Conservation (phyloP, 2,888 invertebrate species). For the Chouioia cunea region DNA sequence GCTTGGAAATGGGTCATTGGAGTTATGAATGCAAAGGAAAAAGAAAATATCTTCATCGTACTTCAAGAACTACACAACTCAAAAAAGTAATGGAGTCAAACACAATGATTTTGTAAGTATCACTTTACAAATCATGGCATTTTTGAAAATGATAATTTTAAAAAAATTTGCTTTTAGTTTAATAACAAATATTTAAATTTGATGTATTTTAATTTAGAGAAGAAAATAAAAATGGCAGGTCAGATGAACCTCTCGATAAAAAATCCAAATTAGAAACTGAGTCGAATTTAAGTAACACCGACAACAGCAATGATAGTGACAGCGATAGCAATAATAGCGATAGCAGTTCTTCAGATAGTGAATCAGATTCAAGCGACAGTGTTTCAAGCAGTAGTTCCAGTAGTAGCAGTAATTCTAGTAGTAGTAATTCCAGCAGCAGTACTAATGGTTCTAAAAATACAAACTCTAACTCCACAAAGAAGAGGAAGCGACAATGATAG, state of each 20-base stretch:
- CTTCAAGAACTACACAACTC: slow-evolving; percentile 85
- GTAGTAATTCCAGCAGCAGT: slow-evolving; percentile 51
- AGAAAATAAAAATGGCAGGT: slow-evolving; percentile 42
- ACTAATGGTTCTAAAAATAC: slow-evolving; percentile 48
- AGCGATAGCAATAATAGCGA: slow-evolving; percentile 54
- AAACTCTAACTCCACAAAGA: slow-evolving; percentile 39
- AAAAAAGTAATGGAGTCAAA: slow-evolving; percentile 76
- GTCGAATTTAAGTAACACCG: slow-evolving; percentile 53
- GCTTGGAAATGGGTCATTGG: slow-evolving; percentile 93
- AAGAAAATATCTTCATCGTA: slow-evolving; percentile 86
- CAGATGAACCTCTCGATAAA: slow-evolving; percentile 46
- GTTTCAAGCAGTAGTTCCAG: slow-evolving; percentile 57
- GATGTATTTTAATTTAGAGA: slow-evolving; percentile 43
- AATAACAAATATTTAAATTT: background rate
- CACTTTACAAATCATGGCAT: slow-evolving; percentile 48
- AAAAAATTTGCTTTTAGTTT: background rate
- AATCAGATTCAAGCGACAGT: slow-evolving; percentile 61
- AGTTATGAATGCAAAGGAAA: slow-evolving; percentile 94
- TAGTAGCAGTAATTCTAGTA: slow-evolving; percentile 52
- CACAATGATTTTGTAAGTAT: slow-evolving; percentile 60
- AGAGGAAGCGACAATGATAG: slow-evolving; percentile 29
- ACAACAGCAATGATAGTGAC: slow-evolving; percentile 53
- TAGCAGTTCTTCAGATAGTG: slow-evolving; percentile 59
- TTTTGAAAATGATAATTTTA: too few relatives aligned
- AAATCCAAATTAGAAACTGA: slow-evolving; percentile 40